Evolutionary conservation across 2,888 invertebrate genomes (phyloP), one percentile per base, ranked within the genome.

Genomic region (Myopa tessellatipennis): DNA sequence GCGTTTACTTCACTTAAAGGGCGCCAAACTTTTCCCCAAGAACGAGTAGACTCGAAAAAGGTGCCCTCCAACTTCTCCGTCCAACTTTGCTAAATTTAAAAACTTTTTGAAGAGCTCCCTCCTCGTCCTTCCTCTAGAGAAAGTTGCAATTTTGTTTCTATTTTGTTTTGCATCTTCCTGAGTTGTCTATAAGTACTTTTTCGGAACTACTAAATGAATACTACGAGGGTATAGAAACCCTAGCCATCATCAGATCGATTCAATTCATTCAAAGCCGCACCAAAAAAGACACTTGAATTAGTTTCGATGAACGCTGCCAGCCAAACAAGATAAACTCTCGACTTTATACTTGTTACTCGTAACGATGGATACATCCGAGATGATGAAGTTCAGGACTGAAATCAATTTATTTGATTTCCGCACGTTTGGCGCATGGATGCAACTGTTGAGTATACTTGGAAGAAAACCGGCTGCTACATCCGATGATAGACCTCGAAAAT

Each of bases 321-420:
- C 34, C 36, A 69, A 69, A 69, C 18, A 52, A 69, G 8, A 52
- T 50, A 45, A 45, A 45, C 45, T 45, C 45, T 45, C 45, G 10
- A 45, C 45, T 45, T 45, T 45, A 14, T 16, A 69, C 26, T 52
- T 38, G 69, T 69, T 69, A 52, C 50, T 52, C 16, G 34, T 52
- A 45, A 45, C 45, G 26, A 26, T 69, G 8, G 18, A 70, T 18
- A 4, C 60, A 34, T 60, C 40, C 18, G 72, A 85, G 82, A 81
- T 84, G 84, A 84, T 84, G 86, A 87, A 87, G 87, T 87, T 80
- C 87, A 80, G 80, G 80, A 85, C 81, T 83, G 84, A 86, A 88
- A 88, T 88, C 88, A 88, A 88, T 88, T 88, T 87, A 87, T 83
- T 88, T 85, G 87, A 88, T 88, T 88, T 87, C 87, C 87, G 87